Conservation (phyloP, 1,140 invertebrate genomes). For the Scaptomyza graminum region DNA sequence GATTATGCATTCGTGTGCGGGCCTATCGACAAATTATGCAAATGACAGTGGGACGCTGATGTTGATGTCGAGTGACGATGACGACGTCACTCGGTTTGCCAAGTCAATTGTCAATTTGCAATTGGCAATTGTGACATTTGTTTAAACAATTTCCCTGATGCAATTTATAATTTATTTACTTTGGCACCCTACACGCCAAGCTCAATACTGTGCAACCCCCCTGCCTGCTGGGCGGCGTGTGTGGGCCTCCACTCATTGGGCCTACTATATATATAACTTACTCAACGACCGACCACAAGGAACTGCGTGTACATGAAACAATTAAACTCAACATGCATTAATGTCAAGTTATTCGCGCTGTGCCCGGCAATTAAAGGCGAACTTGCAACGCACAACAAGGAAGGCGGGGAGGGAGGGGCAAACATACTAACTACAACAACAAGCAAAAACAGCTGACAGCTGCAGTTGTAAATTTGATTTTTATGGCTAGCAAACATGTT, state of each 20-base stretch:
- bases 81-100: slow-evolving; percentile 49
- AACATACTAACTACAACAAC: slow-evolving; percentile 37
- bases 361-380: slow-evolving; percentile 65
- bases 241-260: slow-evolving; percentile 40
- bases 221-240: slow-evolving; percentile 33
- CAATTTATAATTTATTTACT: slow-evolving; percentile 24
- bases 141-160: slow-evolving; percentile 58
- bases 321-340: slow-evolving; percentile 80
- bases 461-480: slow-evolving; percentile 79
- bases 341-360: slow-evolving; percentile 79
- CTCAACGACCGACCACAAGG: slow-evolving; percentile 35
- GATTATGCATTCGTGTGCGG: slow-evolving; percentile 41
- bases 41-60: slow-evolving; percentile 61
- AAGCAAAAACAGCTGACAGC: slow-evolving; percentile 58
- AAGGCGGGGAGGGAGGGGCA: slow-evolving; percentile 11
- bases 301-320: slow-evolving; percentile 76
- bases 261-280: too few species aligned
- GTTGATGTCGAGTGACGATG: slow-evolving; percentile 23
- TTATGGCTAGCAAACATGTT: slow-evolving; percentile 73
- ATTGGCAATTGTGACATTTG: slow-evolving; percentile 73
- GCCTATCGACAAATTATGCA: slow-evolving; percentile 73
- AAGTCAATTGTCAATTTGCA: slow-evolving; percentile 63
- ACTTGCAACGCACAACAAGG: slow-evolving; percentile 29
- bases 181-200: neutral
- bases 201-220: neutral